These are phyloP conservation scores for Cyprinus carpio DNA, from an alignment of 2,113 vertebrate genomes.

Conservation along the genomic window DNA sequence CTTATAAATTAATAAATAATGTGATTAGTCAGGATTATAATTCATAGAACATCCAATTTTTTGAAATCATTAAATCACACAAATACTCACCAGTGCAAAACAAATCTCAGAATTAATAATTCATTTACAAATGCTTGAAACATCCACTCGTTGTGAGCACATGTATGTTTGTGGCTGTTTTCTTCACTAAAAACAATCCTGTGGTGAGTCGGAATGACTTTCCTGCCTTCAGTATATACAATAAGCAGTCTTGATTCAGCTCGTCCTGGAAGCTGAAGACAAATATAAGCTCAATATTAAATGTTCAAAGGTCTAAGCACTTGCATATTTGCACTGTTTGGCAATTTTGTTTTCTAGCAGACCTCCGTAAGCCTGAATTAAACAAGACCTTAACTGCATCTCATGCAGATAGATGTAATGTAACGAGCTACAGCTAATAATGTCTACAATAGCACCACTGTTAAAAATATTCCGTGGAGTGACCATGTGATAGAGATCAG, in stretches of 20 bases:
- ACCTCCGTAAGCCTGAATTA: slow-evolving; percentile 35
- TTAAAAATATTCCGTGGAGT: not conserved
- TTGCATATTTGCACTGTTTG: slow-evolving; percentile 15
- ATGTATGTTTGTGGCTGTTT: not conserved
- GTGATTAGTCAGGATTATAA: not conserved
- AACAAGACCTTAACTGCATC: slow-evolving; percentile 13
- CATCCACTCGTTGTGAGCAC: not conserved
- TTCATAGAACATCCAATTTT: not conserved
- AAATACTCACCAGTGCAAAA: not conserved
- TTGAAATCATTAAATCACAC: not conserved
- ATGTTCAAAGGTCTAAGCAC: not conserved
- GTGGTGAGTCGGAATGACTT: not conserved
- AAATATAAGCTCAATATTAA: slow-evolving; percentile 11
- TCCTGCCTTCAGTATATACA: not conserved
- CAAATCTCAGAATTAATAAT: not conserved
- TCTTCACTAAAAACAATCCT: slow-evolving; percentile 3
- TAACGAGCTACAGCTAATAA: not conserved
- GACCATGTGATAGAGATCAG: not conserved
- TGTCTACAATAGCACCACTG: not conserved
- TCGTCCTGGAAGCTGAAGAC: not conserved
- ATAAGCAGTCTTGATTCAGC: not conserved
- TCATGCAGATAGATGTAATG: not conserved
- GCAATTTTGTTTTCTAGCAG: not conserved
- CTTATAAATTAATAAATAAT: not conserved
- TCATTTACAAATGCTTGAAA: slow-evolving; percentile 14